Conservation (phyloP, 2,797 vertebrate species). For the Gallirallus australis region DNA sequence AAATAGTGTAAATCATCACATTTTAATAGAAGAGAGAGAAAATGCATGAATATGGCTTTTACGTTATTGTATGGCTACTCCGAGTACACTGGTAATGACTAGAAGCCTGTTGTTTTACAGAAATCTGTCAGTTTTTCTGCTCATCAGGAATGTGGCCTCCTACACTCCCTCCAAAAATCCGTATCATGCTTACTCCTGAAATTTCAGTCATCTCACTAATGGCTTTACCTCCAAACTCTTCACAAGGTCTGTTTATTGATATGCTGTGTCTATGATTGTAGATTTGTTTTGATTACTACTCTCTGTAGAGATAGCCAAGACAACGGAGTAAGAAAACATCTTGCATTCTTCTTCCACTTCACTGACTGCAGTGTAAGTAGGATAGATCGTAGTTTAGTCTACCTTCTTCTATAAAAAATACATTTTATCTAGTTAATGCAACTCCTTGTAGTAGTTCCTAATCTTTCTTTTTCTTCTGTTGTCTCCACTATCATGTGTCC, state of each 20-base stretch:
- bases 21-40: background rate
- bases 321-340: background rate
- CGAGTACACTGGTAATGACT: background rate
- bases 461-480: background rate
- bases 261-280: background rate
- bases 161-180: background rate
- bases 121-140: background rate
- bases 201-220: background rate
- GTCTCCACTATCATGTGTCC: background rate
- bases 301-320: background rate
- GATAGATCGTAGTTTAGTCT: background rate
- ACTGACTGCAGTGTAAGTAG: background rate
- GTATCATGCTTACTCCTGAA: background rate
- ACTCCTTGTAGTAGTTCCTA: background rate
- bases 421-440: background rate
- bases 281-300: background rate
- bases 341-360: background rate
- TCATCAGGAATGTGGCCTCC: background rate
- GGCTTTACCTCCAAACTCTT: background rate
- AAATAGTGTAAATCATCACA: conserved; percentile 27
- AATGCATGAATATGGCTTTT: background rate
- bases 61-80: background rate
- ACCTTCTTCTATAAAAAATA: background rate
- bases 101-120: background rate
- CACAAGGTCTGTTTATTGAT: background rate